These are phyloP conservation scores for Halocynthia roretzi DNA, from an alignment of 23 tunicate genomes.

Conservation along the genomic window DNA sequence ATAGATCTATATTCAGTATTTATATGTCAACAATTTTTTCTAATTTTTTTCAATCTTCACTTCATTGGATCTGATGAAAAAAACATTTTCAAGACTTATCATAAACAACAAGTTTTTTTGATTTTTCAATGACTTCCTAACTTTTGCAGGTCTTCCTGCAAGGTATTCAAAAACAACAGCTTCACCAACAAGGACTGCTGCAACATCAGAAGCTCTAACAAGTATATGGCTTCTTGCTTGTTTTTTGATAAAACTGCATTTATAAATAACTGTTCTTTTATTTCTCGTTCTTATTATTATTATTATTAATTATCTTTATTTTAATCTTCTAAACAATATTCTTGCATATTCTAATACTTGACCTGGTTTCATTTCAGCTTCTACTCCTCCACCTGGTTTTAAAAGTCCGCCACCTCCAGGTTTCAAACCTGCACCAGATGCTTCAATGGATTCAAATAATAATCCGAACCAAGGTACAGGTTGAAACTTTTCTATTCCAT, in stretches of 20 bases:
- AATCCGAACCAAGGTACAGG: neutral
- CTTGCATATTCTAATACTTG: neutral
- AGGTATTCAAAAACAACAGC: neutral
- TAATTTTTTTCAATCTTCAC: neutral
- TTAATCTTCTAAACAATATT: neutral
- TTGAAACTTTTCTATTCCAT: no score
- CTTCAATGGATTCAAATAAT: neutral
- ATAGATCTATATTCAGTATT: neutral
- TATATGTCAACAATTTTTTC: neutral
- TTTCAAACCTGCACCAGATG: neutral
- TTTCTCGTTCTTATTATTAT: no score
- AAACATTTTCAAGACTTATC: no score
- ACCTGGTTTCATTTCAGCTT: neutral
- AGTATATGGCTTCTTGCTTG: neutral
- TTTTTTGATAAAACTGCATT: no score
- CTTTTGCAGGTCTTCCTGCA: neutral
- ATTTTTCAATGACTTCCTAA: no score
- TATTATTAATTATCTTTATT: neutral
- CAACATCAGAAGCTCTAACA: neutral
- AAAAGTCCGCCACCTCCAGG: conserved; percentile 5
- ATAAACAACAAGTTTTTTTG: no score
- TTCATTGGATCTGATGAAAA: no score
- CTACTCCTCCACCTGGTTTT: neutral
- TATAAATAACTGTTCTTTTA: no score
- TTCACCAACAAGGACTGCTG: neutral